Evolutionary conservation across 2,888 invertebrate genomes (phyloP), one percentile per base, ranked within the genome.

Genomic region (Drosophila conformis): DNA sequence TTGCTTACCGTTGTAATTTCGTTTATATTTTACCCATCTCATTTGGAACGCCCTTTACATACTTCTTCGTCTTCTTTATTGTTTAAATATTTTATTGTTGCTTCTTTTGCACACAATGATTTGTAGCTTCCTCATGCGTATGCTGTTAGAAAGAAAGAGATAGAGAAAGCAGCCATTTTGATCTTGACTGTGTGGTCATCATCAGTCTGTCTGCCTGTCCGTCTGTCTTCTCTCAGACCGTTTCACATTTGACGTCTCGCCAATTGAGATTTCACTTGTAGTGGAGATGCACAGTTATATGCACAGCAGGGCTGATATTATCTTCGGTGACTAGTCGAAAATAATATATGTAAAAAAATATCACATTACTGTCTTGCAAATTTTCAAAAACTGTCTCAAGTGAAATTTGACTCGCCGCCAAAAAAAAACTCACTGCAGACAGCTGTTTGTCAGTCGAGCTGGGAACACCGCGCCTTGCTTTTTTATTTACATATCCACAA

Each of bases 361-460:
- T 74, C 72, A 64, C 65, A 42, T 80, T 80, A 76, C 80, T 61
- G 81, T 56, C 69, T 71, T 65, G 65, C 46, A 72, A 78, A 75
- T 61, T 73, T 64, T 54, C 15, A 54, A 67, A 65, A 76, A 66
- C 67, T 69, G 71, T 61, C 68, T 53, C 42, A 77, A 78, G 82
- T 84, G 85, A 87, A 85, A 85, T 69, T 76, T 64, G 84, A 85
- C 63, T 70, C 76, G 38, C 52, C 33, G 21, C n/a, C n/a, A 62
- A 64, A 74, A 65, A 65, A 51, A 40, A 42, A 51, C 29, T 27
- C 27, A 42, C 13, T 48, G 51, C 4, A 36, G n/a, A 76, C 78
- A 78, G 72, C 78, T 78, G 78, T 66, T 61, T 53, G 51, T 29
- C 52, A 59, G 25, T 25, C 15, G 65, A 46, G 53, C 29, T 59